These are phyloP conservation scores for Heteropelma amictum DNA, from an alignment of 2,888 invertebrate species.

Conservation along the genomic window DNA sequence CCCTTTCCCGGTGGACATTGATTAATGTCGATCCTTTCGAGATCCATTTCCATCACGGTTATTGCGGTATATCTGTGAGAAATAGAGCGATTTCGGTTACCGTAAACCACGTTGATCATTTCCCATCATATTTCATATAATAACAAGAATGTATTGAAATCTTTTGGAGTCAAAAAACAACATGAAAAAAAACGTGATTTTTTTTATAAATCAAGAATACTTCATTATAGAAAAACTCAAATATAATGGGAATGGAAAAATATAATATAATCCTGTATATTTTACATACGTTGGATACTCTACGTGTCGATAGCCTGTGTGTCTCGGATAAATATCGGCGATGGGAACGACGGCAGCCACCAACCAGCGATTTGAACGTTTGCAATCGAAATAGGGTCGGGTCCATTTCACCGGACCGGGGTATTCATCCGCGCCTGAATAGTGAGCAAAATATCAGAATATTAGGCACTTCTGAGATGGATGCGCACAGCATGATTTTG, in stretches of 20 bases:
- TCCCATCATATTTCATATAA: too few species aligned
- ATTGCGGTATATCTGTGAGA: constrained; percentile 94
- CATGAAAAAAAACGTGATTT: too few species aligned
- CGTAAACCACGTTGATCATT: too few species aligned
- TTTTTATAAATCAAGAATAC: too few species aligned
- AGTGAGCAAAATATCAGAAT: neutral
- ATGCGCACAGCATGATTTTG: neutral
- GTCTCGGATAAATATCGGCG: constrained; percentile 96
- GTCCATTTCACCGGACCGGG: constrained; percentile 97
- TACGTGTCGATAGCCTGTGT: constrained; percentile 94
- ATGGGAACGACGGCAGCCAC: constrained; percentile 96
- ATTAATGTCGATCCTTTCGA: constrained; percentile 97
- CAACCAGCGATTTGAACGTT: constrained; percentile 96
- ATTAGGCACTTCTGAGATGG: neutral
- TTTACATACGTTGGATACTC: constrained; percentile 92
- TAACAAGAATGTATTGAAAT: too few species aligned
- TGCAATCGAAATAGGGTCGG: constrained; percentile 97
- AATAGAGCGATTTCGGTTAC: too few species aligned
- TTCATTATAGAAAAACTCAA: too few species aligned
- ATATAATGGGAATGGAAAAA: neutral
- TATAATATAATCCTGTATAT: neutral
- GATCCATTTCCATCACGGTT: constrained; percentile 96
- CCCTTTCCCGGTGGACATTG: constrained; percentile 95
- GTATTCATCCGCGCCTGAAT: constrained; percentile 87
- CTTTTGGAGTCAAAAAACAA: too few species aligned